Evolutionary conservation across 2,888 invertebrate species (phyloP), one percentile per base, ranked within the genome.

Genomic region (Eugnorisma glareosa): DNA sequence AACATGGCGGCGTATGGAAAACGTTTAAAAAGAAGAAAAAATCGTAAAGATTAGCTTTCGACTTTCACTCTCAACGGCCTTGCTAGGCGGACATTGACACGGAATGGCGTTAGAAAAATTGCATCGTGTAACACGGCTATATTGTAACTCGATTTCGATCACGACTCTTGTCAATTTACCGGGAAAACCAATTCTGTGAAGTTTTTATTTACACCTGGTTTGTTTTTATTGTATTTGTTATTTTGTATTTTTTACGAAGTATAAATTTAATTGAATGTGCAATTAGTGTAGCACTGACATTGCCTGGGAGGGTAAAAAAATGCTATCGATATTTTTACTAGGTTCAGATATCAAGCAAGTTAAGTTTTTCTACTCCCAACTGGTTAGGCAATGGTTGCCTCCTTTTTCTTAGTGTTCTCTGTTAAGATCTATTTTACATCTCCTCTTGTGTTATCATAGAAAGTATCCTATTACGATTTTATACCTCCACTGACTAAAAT

Each of bases 41-140:
- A 91, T 87, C 86, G 81, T 90, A 90, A 90, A 90, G 85, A 87
- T 85, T 89, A 90, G 90, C 95, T 95, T 94, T 95, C 95, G 89
- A 94, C 95, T 95, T 95, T 95, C 95, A 91, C 95, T 91, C 85
- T 84, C 89, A 88, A 82, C 84, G 92, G 93, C 93, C 94, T 94
- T 92, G 93, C 91, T 76, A 79, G 82, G 83, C 92, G 94, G 93
- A 89, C 94, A 89, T 94, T 94, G 94, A 93, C 93, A 90, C 90
- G 81, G 82, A 90, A 88, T 86, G 84, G 85, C 81, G 85, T 89
- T 89, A 90, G 87, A 87, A 93, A 92, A 93, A 94, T 91, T 91
- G 91, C 92, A 90, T 86, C 87, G 85, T 87, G 88, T 88, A 86
- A 84, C 80, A 75, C 86, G 77, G 80, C 66, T 75, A 35, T 85